Evolutionary conservation across 2,888 invertebrate genomes (phyloP), one percentile per base, ranked within the genome.

Genomic region (Thecocarcelia acutangulata): DNA sequence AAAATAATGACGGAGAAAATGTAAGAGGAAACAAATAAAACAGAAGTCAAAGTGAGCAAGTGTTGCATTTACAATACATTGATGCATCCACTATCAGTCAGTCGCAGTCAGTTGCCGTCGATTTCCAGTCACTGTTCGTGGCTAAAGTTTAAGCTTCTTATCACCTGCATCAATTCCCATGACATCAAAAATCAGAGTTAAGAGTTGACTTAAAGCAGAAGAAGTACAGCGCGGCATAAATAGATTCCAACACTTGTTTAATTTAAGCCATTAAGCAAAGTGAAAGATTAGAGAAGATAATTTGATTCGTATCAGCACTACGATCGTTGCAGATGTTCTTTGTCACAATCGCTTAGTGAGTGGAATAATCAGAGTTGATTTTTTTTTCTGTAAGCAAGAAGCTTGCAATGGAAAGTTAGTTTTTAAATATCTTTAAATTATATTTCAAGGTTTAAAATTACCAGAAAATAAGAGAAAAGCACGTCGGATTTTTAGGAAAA

Each of bases 101-200:
- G 40, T 63, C 75, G 42, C 15, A 24, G 24, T 52, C 70, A 46
- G 24, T 12, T 52, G 33, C 37, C 50, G 28, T 50, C 58, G 61
- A 50, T 24, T 73, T 28, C 64, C 44, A 46, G 68, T 52, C 50
- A 44, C 56, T 37, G 24, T 69, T 66, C 28, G 33, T 72, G 48
- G 46, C 40, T 59, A 40, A 50, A 44, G 52, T 74, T 73, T 66
- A 52, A 78, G 74, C 78, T 82, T 75, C 82, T 82, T 82, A 80
- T 83, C 83, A 63, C 59, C 72, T 66, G 63, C 79, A 84, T 84
- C 84, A 77, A 83, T 85, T 85, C 85, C 83, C 85, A 84, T 83
- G 82, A 83, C 83, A 84, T 80, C 79, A 21, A 83, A 83, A 76
- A 76, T 80, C 64, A 61, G 79, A 77, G 69, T 64, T 74, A 40